Percentiles rank a stretch among this genome's conserved stretches.
phyloP scores from a whole-genome alignment of 2,888 invertebrate genomes.

The Villa cingulata region DNA sequence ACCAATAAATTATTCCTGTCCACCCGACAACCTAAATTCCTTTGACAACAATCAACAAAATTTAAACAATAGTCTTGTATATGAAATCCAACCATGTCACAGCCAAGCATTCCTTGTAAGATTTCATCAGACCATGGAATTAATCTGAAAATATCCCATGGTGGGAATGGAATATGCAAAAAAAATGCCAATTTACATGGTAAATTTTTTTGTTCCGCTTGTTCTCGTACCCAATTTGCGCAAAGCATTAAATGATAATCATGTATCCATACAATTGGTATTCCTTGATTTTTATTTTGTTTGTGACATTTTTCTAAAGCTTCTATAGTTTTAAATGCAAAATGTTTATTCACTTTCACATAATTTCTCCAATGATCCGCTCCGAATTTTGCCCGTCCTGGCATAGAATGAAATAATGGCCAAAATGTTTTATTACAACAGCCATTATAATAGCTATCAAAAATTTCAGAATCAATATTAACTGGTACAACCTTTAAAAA shows the following conservation, averaged over 20 bases:
- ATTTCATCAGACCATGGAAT: slow-evolving; percentile 92
- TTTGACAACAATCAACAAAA: slow-evolving; percentile 82
- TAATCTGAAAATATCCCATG: slow-evolving; percentile 83
- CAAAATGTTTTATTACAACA: slow-evolving; percentile 86
- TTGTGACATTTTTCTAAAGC: slow-evolving; percentile 44
- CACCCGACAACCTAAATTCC: slow-evolving; percentile 73
- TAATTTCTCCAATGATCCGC: slow-evolving; percentile 75
- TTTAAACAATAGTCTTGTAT: slow-evolving; percentile 82
- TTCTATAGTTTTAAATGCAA: slow-evolving; percentile 64
- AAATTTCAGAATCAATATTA: slow-evolving; percentile 56
- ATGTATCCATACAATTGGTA: slow-evolving; percentile 82
- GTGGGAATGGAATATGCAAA: slow-evolving; percentile 87
- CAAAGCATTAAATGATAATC: slow-evolving; percentile 90
- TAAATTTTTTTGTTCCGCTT: slow-evolving; percentile 63
- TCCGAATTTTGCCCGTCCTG: slow-evolving; percentile 70
- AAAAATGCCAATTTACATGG: slow-evolving; percentile 79
- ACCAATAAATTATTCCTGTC: slow-evolving; percentile 76
- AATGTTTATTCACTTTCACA: slow-evolving; percentile 64
- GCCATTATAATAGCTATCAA: slow-evolving; percentile 82
- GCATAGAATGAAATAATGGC: slow-evolving; percentile 89
- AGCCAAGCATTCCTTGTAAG: slow-evolving; percentile 79
- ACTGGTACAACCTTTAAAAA: slow-evolving; percentile 60
- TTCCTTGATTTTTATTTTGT: slow-evolving; percentile 35
- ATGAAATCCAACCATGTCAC: slow-evolving; percentile 88
- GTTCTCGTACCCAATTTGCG: slow-evolving; percentile 80